Base-by-base conservation (phyloP, 2,113 vertebrate genomes). In the Rhinolophus ferrumequinum region DNA sequence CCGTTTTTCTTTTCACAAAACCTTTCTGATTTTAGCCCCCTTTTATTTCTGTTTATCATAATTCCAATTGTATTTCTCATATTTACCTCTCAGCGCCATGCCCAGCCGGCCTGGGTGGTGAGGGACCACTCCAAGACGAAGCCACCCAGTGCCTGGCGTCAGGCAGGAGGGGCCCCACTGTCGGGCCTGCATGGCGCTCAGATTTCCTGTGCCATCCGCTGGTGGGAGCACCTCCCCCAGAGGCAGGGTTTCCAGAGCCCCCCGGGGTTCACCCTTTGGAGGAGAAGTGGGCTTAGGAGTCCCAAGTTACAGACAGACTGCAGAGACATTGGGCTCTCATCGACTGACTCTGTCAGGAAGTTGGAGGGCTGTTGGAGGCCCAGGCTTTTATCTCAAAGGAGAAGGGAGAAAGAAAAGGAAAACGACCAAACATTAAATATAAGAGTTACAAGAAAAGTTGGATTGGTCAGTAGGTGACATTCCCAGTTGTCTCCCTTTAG, bases 1-100 rank as follows among this genome's bases (percentile, higher is more conserved):
- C 99, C 99, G 99, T 99, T 99, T 99, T 99, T 99, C 99, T 99
- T 99, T 99, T 98, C 99, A 99, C 98, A 99, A 99, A 99, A 99
- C 99, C 99, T 98, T 98, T 99, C 98, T 98, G 99, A 99, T 99
- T 99, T 99, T 99, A 99, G 98, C 98, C 98, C 98, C 98, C 99
- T 99, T 99, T 99, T 99, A 99, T 99, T 99, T 98, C 99, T 98
- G 98, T 99, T 99, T 98, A 98, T 99, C 98, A 99, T 98, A 98
- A 99, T 98, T 98, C 98, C 98, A 96, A 97, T 98, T 98, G 98
- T 98, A 98, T 98, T 98, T 98, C 98, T 98, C 98, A 97, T 98
- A 98, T 98, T 99, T 99, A 98, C 98, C 98, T 98, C 98, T 98
- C 95, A 98, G 97, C 96, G 97, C 98, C 94, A 96, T 96, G 96